Evolutionary conservation across 2,113 vertebrate species (phyloP).

Genomic region (Hyperopisus bebe): DNA sequence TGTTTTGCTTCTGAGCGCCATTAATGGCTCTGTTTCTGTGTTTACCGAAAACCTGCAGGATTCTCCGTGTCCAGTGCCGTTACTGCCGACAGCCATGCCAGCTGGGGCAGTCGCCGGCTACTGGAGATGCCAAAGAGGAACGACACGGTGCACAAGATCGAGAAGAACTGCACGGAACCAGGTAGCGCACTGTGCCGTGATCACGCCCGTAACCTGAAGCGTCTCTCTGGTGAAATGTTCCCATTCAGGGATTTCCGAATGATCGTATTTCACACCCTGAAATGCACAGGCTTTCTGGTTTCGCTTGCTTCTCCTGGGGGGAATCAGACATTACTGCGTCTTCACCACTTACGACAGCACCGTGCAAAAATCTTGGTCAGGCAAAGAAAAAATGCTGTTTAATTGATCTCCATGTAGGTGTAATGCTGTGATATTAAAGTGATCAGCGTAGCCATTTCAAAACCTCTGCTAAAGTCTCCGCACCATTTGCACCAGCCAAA

Average conservation of each 20-base stretch:
- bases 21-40: conserved; percentile 6
- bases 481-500: background rate
- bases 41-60: conserved; percentile 49
- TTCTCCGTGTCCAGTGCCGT: conserved; percentile 54
- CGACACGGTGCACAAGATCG: conserved; percentile 47
- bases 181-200: conserved; percentile 56
- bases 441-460: too few relatives aligned
- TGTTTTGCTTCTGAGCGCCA: background rate
- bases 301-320: background rate
- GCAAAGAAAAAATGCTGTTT: background rate
- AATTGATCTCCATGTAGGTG: background rate
- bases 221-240: background rate
- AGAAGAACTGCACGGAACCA: conserved; percentile 90
- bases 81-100: conserved; percentile 42
- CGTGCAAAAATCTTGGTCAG: background rate
- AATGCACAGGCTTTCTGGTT: background rate
- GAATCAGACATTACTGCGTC: background rate
- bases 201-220: background rate
- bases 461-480: background rate
- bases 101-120: conserved; percentile 74
- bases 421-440: background rate
- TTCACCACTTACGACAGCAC: background rate
- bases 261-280: background rate
- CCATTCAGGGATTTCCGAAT: background rate
- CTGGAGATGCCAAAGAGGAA: conserved; percentile 65